phyloP scores from a whole-genome alignment of 2,888 invertebrate genomes.

The Tridacna gigas region DNA sequence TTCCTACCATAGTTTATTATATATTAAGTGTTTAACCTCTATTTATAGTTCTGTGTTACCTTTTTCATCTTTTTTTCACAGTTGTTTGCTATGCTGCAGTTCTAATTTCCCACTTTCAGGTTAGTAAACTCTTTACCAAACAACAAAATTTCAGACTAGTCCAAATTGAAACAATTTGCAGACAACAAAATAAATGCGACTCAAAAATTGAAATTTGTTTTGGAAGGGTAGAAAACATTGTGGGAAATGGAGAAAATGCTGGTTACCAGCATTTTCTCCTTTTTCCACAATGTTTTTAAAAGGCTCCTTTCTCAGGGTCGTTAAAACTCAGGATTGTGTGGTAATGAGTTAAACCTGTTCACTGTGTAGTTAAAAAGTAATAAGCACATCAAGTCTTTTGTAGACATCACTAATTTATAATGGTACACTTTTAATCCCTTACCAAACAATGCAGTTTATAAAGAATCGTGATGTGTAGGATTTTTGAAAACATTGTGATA shows the following conservation, averaged over 20 bases:
- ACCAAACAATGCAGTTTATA: too few relatives aligned
- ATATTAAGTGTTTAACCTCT: constrained; percentile 25
- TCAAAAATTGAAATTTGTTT: too few relatives aligned
- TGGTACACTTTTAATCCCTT: too few relatives aligned
- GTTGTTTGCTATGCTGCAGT: background rate
- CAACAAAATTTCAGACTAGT: too few relatives aligned
- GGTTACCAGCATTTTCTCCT: constrained; percentile 4
- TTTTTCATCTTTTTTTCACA: background rate
- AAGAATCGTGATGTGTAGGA: too few relatives aligned
- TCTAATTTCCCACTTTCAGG: background rate
- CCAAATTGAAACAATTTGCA: too few relatives aligned
- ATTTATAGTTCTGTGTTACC: constrained; percentile 27
- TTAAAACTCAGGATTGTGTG: background rate
- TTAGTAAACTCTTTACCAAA: background rate
- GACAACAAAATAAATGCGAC: too few relatives aligned
- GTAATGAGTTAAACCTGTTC: too few relatives aligned
- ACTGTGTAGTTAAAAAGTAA: too few relatives aligned
- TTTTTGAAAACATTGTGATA: too few relatives aligned
- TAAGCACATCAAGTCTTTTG: too few relatives aligned
- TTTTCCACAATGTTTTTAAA: constrained; percentile 1
- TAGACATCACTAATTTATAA: background rate
- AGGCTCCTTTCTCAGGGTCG: background rate
- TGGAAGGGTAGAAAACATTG: background rate
- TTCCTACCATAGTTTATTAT: constrained; percentile 14
- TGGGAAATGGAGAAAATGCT: constrained; percentile 12